These are phyloP conservation scores for Nerophis lumbriciformis DNA, from an alignment of 2,113 vertebrate genomes.

Conservation along the genomic window DNA sequence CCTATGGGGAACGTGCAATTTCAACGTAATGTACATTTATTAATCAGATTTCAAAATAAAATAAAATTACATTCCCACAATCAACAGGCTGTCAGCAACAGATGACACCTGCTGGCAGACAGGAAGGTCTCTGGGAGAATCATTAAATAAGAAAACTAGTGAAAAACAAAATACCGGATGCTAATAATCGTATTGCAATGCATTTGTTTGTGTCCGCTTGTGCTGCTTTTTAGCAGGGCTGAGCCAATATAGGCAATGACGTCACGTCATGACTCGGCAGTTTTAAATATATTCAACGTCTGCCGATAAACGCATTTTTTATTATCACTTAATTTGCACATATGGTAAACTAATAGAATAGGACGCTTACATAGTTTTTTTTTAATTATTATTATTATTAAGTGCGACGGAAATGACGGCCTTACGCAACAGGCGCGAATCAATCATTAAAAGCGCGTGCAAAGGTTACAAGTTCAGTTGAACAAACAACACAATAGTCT, in stretches of 20 bases:
- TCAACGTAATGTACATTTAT: too few species aligned
- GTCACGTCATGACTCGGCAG: slow-evolving; percentile 57
- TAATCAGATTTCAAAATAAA: too few species aligned
- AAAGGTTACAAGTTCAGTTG: slow-evolving; percentile 28
- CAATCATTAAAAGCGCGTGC: slow-evolving; percentile 14
- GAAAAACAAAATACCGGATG: too few species aligned
- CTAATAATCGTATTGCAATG: background rate
- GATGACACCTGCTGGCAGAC: background rate
- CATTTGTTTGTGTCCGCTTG: background rate
- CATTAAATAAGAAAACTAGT: background rate
- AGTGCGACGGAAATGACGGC: background rate
- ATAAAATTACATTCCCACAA: too few species aligned
- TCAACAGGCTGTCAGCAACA: slow-evolving; percentile 24
- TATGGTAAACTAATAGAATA: background rate
- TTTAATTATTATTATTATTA: too few species aligned
- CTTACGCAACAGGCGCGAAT: slow-evolving; percentile 35
- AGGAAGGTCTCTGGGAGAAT: background rate
- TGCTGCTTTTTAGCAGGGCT: slow-evolving; percentile 1
- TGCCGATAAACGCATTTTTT: background rate
- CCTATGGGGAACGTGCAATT: too few species aligned
- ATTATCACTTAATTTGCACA: too few species aligned
- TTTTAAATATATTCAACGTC: background rate
- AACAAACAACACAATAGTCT: background rate
- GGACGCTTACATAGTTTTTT: too few species aligned
- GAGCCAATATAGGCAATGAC: background rate